Conservation (phyloP, 2,888 invertebrate species). For the Zootermopsis nevadensis region DNA sequence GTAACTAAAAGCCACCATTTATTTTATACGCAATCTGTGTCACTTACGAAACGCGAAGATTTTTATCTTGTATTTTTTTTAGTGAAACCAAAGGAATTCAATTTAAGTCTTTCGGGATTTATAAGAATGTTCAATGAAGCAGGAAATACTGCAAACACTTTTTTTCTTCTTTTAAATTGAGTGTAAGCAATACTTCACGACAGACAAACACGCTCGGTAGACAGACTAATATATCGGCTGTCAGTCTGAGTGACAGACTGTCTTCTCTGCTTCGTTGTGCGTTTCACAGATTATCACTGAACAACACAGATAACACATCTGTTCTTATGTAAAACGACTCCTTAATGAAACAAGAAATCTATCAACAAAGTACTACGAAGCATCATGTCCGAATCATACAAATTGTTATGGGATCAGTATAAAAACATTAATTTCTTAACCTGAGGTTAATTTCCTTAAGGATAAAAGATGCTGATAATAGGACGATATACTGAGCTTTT, state of each 20-base stretch:
- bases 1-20: no score
- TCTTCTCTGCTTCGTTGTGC: neutral
- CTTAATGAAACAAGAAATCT: no score
- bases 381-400: no score
- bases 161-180: slow-evolving; percentile 11
- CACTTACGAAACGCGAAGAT: neutral
- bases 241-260: neutral
- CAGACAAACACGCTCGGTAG: neutral
- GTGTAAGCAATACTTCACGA: slow-evolving; percentile 23
- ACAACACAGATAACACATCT: neutral
- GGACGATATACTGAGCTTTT: no score
- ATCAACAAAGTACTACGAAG: no score
- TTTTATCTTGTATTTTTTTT: neutral
- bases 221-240: slow-evolving; percentile 3
- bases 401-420: no score
- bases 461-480: no score
- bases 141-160: neutral
- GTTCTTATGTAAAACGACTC: no score
- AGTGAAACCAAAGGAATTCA: slow-evolving; percentile 19
- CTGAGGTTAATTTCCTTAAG: no score
- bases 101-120: slow-evolving; percentile 30
- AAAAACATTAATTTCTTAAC: no score
- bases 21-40: no score
- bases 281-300: neutral
- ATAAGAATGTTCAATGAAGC: slow-evolving; percentile 29